Percentiles rank a stretch among this genome's conserved stretches.
Evolutionary conservation across 1,140 invertebrate genomes (phyloP).

Genomic region (Bombus affinis): DNA sequence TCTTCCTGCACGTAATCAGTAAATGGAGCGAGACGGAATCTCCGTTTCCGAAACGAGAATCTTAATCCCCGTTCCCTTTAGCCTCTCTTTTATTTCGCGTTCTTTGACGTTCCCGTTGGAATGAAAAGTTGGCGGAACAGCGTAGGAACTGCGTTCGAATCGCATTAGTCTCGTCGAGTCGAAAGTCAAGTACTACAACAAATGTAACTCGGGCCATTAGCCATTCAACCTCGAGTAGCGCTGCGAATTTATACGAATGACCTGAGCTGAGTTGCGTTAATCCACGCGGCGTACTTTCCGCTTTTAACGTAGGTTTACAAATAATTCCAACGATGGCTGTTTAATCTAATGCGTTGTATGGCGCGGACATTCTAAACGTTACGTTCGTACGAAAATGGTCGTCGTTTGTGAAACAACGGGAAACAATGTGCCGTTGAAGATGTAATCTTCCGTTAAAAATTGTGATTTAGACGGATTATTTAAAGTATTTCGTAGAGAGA

Average conservation of each 20-base stretch:
- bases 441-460: not conserved
- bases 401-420: no score
- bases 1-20: not conserved
- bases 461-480: not conserved
- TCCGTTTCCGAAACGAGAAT: not conserved
- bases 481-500: not conserved
- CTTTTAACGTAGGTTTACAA: not conserved
- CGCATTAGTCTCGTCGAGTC: not conserved
- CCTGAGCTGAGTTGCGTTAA: not conserved
- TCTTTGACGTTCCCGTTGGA: not conserved
- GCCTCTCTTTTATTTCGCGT: not conserved
- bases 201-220: not conserved
- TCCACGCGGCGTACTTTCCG: not conserved
- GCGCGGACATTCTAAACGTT: no score
- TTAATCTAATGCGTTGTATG: not conserved
- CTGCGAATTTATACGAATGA: not conserved
- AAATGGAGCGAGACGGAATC: not conserved
- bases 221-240: not conserved
- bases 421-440: not conserved
- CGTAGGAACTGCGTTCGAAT: not conserved
- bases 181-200: not conserved
- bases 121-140: not conserved
- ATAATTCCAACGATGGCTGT: not conserved
- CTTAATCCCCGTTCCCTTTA: not conserved
- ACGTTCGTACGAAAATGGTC: not conserved